These are phyloP conservation scores for Eueides isabella DNA, from an alignment of 1,140 invertebrate genomes.

Conservation along the genomic window DNA sequence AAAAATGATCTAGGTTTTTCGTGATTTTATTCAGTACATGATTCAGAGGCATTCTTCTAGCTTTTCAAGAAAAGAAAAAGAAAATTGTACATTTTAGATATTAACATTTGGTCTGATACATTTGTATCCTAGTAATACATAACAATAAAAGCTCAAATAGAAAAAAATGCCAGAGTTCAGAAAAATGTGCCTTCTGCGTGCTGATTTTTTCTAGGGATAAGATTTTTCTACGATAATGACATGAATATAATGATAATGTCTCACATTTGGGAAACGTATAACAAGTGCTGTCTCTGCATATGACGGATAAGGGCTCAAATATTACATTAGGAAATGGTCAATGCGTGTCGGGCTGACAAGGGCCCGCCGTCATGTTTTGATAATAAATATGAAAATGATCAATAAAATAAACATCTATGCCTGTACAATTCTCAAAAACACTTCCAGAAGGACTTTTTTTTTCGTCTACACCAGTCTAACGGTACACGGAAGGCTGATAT, in stretches of 20 bases:
- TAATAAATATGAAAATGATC: too few relatives aligned
- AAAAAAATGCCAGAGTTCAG: background rate
- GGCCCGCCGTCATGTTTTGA: too few relatives aligned
- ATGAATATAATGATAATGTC: background rate
- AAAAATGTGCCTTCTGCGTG: background rate
- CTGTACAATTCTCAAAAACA: too few relatives aligned
- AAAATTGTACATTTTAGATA: background rate
- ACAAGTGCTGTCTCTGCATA: background rate
- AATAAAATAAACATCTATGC: too few relatives aligned
- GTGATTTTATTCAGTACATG: conserved; percentile 2
- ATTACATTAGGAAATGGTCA: background rate
- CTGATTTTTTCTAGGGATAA: background rate
- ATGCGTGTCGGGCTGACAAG: too few relatives aligned
- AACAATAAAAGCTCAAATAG: background rate
- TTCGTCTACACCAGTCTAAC: too few relatives aligned
- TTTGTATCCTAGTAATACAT: background rate
- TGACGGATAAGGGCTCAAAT: background rate
- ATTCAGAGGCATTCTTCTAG: background rate
- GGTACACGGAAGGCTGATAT: too few relatives aligned
- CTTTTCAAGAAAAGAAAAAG: background rate
- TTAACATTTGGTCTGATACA: background rate
- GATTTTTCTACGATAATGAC: background rate
- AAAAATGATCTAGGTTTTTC: background rate
- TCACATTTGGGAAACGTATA: background rate
- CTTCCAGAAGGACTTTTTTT: too few relatives aligned